These are phyloP conservation scores for Fringilla coelebs DNA, from an alignment of 2,797 vertebrate genomes.

Conservation along the genomic window DNA sequence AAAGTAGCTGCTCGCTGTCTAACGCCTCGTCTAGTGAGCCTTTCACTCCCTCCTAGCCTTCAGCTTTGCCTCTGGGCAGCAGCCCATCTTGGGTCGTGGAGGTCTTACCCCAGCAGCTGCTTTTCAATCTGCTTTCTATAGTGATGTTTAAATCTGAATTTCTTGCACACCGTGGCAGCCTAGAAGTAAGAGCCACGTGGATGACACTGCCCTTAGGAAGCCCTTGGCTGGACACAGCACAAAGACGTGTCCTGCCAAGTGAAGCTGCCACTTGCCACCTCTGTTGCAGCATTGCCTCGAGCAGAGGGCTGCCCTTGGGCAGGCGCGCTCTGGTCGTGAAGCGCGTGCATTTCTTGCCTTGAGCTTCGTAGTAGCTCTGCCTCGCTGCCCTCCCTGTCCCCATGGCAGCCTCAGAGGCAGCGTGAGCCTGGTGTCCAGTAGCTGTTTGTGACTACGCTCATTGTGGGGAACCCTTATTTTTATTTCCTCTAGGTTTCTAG, in stretches of 20 bases:
- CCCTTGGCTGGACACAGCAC: neutral
- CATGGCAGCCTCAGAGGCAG: constrained; percentile 1
- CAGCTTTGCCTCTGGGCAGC: constrained; percentile 10
- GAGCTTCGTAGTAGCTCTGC: constrained; percentile 60
- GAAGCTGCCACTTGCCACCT: neutral
- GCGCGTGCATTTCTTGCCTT: constrained; percentile 70
- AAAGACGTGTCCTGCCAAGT: neutral
- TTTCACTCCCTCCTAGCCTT: neutral
- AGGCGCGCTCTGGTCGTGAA: neutral
- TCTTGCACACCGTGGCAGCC: constrained; percentile 3
- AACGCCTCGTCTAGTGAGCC: constrained; percentile 19
- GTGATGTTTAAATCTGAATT: constrained; percentile 21
- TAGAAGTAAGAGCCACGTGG: neutral
- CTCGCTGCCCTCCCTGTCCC: neutral
- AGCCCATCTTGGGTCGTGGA: neutral
- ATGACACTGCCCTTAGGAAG: neutral
- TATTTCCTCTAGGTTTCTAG: constrained; percentile 63
- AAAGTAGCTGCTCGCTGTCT: constrained; percentile 30
- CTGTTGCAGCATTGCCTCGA: neutral
- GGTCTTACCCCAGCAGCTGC: constrained; percentile 31
- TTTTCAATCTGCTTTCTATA: constrained; percentile 53
- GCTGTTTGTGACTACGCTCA: constrained; percentile 71
- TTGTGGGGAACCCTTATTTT: constrained; percentile 54
- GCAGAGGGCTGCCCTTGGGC: neutral
- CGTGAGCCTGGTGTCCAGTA: constrained; percentile 51